A percentile compares a stretch with the other conserved stretches of the same genome.
Conservation (phyloP, 2,888 invertebrate genomes). For the Bedellia somnulentella region DNA sequence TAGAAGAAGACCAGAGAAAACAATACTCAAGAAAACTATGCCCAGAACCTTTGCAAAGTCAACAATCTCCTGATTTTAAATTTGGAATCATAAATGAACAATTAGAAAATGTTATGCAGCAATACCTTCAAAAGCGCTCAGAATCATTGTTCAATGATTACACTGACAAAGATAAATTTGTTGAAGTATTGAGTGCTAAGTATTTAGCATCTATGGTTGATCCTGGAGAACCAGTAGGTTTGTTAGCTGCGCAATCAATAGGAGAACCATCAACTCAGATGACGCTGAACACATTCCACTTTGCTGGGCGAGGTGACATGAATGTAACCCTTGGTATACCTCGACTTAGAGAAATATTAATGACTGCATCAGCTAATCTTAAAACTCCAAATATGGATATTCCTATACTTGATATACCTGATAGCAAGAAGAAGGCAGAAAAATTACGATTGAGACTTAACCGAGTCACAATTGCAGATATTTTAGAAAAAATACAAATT, state of each 20-base stretch:
- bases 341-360: constrained; percentile 91
- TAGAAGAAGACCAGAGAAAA: constrained; percentile 61
- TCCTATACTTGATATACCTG: constrained; percentile 66
- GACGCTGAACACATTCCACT: constrained; percentile 99
- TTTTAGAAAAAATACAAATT: constrained; percentile 72
- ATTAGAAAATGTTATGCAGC: constrained; percentile 67
- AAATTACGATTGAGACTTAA: constrained; percentile 73
- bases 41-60: constrained; percentile 75
- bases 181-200: constrained; percentile 75
- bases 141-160: constrained; percentile 20
- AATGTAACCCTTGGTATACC: constrained; percentile 99
- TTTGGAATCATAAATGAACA: constrained; percentile 87
- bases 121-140: constrained; percentile 55
- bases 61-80: constrained; percentile 71
- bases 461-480: constrained; percentile 76
- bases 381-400: constrained; percentile 97
- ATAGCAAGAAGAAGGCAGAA: constrained; percentile 64
- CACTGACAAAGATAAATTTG: constrained; percentile 55
- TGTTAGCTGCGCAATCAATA: constrained; percentile 95
- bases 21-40: constrained; percentile 58
- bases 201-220: constrained; percentile 75
- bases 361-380: constrained; percentile 91
- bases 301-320: constrained; percentile 99
- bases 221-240: constrained; percentile 95
- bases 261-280: constrained; percentile 99